phyloP scores from a whole-genome alignment of 1,140 invertebrate species.

The Dreissena rostriformis region DNA sequence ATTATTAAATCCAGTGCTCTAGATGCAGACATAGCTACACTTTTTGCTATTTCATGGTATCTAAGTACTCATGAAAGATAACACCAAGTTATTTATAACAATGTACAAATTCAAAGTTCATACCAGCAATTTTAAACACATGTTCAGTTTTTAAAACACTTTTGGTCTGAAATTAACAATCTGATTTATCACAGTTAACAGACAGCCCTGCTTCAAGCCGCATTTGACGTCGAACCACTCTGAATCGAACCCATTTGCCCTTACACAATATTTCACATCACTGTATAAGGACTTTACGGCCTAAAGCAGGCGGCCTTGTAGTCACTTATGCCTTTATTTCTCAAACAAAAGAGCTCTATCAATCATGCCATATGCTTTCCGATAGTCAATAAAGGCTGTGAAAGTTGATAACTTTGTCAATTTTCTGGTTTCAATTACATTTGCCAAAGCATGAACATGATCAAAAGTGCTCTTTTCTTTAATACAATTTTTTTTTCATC shows the following conservation, averaged over 20 bases:
- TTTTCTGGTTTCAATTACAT: conserved; percentile 24
- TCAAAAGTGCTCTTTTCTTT: conserved; percentile 21
- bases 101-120: not conserved
- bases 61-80: not conserved
- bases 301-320: not conserved
- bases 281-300: conserved; percentile 11
- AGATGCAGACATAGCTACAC: not conserved
- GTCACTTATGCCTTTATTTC: not conserved
- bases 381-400: conserved; percentile 20
- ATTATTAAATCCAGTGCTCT: conserved; percentile 13
- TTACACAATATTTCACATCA: conserved; percentile 14
- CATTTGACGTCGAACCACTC: conserved; percentile 8
- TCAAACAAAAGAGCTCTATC: not conserved
- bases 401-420: conserved; percentile 5
- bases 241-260: conserved; percentile 17
- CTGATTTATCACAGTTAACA: conserved; percentile 14
- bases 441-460: conserved; percentile 1
- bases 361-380: not conserved
- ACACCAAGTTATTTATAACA: conserved; percentile 15
- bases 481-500: conserved; percentile 32
- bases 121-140: conserved; percentile 15
- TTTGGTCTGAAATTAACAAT: conserved; percentile 26
- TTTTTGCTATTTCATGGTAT: conserved; percentile 13
- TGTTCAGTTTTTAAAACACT: conserved; percentile 21
- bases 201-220: conserved; percentile 14